These are phyloP conservation scores for Orius insidiosus DNA, from an alignment of 1,140 invertebrate genomes.

Conservation along the genomic window DNA sequence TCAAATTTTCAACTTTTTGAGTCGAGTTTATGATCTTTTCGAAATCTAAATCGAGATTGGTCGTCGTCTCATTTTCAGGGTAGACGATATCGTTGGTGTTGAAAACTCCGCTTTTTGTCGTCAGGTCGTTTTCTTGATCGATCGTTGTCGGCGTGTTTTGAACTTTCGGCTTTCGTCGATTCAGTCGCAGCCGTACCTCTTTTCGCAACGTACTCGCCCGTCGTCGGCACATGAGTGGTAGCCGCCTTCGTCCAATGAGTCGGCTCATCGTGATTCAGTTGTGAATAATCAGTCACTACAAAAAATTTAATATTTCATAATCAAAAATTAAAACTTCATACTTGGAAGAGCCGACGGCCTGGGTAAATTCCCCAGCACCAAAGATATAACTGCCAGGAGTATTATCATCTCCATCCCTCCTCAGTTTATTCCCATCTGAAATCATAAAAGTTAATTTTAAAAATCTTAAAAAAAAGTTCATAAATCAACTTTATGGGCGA, in stretches of 20 bases:
- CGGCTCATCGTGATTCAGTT: constrained; percentile 20
- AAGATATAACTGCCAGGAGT: constrained; percentile 6
- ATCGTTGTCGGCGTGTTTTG: not conserved
- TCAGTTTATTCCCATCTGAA: constrained; percentile 5
- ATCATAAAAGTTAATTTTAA: not conserved
- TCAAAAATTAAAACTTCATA: constrained; percentile 1
- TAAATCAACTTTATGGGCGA: no score
- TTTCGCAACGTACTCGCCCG: not conserved
- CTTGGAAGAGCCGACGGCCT: constrained; percentile 11
- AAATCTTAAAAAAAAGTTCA: no score
- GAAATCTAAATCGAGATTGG: no score
- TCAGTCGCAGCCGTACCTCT: not conserved
- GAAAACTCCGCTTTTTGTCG: no score
- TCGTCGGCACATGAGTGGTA: constrained; percentile 6
- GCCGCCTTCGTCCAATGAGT: constrained; percentile 18
- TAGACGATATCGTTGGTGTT: not conserved
- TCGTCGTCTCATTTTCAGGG: no score
- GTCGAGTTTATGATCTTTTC: no score
- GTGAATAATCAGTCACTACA: constrained; percentile 19
- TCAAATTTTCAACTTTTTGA: not conserved
- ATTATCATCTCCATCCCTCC: constrained; percentile 6
- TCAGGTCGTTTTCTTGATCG: not conserved
- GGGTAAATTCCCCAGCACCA: constrained; percentile 6
- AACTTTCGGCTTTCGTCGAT: not conserved
- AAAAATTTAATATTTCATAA: constrained; percentile 1